phyloP scores from a whole-genome alignment of 2,888 invertebrate genomes.

The Phragmatobia fuliginosa region DNA sequence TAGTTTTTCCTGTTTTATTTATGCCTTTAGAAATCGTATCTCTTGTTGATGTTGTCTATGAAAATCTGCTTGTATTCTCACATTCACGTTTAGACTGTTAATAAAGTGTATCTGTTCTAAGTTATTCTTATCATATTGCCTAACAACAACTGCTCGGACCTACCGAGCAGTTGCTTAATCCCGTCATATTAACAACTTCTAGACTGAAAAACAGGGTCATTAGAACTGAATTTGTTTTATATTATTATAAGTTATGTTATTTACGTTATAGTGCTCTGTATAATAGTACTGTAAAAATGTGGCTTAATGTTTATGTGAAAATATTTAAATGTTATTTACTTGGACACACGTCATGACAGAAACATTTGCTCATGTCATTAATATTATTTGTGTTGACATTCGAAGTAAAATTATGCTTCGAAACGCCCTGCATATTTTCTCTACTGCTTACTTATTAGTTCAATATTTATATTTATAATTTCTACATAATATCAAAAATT shows the following conservation, averaged over 20 bases:
- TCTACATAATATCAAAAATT: background rate
- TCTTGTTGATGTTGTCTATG: background rate
- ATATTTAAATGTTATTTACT: background rate
- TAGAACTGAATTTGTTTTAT: no score
- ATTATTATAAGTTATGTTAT: background rate
- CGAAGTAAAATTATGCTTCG: constrained; percentile 22
- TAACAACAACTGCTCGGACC: no score
- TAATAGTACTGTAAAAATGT: no score
- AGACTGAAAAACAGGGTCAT: no score
- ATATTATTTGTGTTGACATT: constrained; percentile 30
- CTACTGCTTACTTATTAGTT: constrained; percentile 33
- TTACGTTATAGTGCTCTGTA: background rate
- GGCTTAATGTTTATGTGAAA: background rate
- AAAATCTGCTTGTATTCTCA: background rate
- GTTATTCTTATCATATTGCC: no score
- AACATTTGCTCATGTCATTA: constrained; percentile 23
- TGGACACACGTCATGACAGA: background rate
- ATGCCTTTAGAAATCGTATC: background rate
- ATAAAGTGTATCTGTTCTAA: background rate
- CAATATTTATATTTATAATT: constrained; percentile 13
- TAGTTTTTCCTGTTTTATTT: no score
- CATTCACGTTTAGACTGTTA: background rate
- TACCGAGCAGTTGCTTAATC: no score
- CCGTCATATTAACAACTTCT: no score
- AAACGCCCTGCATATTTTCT: constrained; percentile 19